Conservation (phyloP, 2,797 vertebrate genomes). For the Esox masquinongy region DNA sequence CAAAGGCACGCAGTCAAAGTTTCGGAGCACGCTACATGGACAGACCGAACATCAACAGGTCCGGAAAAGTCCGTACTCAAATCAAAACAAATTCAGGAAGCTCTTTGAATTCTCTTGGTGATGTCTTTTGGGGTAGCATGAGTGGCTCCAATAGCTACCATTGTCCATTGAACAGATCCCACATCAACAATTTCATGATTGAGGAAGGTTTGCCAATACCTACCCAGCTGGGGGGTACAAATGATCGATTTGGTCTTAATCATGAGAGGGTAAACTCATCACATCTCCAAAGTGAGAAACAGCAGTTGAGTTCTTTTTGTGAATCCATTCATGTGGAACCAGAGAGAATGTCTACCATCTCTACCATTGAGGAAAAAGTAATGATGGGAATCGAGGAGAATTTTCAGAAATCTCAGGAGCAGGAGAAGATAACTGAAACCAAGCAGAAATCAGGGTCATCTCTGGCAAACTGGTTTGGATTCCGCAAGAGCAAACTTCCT, state of each 20-base stretch:
- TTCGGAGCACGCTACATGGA: slow-evolving; percentile 84
- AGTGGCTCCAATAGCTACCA: slow-evolving; percentile 78
- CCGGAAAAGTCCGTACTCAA: slow-evolving; percentile 83
- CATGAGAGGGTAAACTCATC: slow-evolving; percentile 54
- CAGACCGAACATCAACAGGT: slow-evolving; percentile 74
- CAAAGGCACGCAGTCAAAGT: slow-evolving; percentile 90
- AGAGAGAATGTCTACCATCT: slow-evolving; percentile 67
- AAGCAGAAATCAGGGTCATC: slow-evolving; percentile 83
- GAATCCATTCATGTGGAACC: slow-evolving; percentile 72
- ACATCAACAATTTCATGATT: slow-evolving; percentile 71
- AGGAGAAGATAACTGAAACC: slow-evolving; percentile 74
- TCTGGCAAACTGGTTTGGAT: slow-evolving; percentile 91
- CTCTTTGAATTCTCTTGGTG: slow-evolving; percentile 76
- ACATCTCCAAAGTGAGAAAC: slow-evolving; percentile 69
- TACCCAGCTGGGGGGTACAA: slow-evolving; percentile 63
- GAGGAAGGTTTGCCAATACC: slow-evolving; percentile 69
- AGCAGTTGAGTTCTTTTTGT: slow-evolving; percentile 70
- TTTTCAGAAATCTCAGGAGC: slow-evolving; percentile 85
- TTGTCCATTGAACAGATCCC: slow-evolving; percentile 74
- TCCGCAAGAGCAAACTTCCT: slow-evolving; percentile 86
- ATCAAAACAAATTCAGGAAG: slow-evolving; percentile 82
- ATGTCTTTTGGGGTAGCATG: slow-evolving; percentile 78
- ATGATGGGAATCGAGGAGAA: slow-evolving; percentile 93
- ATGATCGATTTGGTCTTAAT: slow-evolving; percentile 70
- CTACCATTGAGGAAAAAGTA: slow-evolving; percentile 91